These are phyloP conservation scores for Camponotus pennsylvanicus DNA, from an alignment of 1,140 invertebrate species.

Conservation along the genomic window DNA sequence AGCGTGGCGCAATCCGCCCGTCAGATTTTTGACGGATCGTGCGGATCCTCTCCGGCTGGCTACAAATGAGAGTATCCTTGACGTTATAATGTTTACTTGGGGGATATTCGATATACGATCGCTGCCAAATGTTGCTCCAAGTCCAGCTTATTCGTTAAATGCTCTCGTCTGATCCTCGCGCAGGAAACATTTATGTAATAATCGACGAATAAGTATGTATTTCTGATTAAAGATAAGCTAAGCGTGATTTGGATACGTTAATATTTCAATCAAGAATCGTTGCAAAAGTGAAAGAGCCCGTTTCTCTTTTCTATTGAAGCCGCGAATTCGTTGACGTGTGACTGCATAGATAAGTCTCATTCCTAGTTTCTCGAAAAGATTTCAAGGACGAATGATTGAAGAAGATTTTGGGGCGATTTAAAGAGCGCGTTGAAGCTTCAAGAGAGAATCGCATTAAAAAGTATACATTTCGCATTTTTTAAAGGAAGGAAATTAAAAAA, in stretches of 20 bases:
- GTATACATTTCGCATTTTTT: neutral
- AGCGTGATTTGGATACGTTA: neutral
- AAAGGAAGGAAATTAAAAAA: neutral
- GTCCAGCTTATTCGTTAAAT: slow-evolving; percentile 1
- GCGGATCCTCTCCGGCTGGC: neutral
- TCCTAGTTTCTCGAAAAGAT: neutral
- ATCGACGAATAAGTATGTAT: slow-evolving; percentile 3
- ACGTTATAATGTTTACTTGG: neutral
- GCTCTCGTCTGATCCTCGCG: neutral
- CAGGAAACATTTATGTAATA: neutral
- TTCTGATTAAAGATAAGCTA: neutral
- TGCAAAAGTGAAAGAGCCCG: slow-evolving; percentile 31
- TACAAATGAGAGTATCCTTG: slow-evolving; percentile 8
- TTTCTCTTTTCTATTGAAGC: neutral
- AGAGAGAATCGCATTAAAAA: neutral
- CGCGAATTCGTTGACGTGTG: slow-evolving; percentile 60
- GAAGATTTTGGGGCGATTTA: neutral
- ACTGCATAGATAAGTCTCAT: slow-evolving; percentile 56
- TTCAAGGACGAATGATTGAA: slow-evolving; percentile 9
- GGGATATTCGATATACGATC: neutral
- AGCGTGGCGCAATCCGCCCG: slow-evolving; percentile 21
- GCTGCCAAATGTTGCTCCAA: neutral
- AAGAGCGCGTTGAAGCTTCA: neutral
- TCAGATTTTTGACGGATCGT: slow-evolving; percentile 13
- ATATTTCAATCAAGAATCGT: neutral